A percentile compares a stretch with the other conserved stretches of the same genome.
Conservation (phyloP, 2,888 invertebrate species). For the Eutolmus rufibarbis region DNA sequence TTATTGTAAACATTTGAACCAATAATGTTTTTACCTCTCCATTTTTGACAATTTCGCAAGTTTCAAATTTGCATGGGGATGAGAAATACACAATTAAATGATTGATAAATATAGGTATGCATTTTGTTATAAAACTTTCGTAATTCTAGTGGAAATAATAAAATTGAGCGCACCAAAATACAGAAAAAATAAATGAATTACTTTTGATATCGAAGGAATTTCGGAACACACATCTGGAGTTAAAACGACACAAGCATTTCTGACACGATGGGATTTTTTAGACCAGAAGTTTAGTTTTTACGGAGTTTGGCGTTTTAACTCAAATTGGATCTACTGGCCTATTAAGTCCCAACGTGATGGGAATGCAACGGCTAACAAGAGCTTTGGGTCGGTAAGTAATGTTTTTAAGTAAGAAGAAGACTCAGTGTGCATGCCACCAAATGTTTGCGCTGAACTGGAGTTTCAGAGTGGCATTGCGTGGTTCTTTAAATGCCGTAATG, state of each 20-base stretch:
- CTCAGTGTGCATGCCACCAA: not conserved
- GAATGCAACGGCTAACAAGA: slow-evolving; percentile 50
- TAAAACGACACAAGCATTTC: not conserved
- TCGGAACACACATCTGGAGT: not conserved
- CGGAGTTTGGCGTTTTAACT: slow-evolving; percentile 7
- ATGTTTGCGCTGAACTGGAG: slow-evolving; percentile 56
- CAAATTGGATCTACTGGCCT: slow-evolving; percentile 60
- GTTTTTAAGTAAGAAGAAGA: not conserved
- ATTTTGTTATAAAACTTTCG: no score
- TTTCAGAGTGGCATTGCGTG: slow-evolving; percentile 56
- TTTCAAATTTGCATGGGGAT: no score
- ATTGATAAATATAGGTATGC: no score
- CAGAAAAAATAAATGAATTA: no score
- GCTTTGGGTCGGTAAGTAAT: not conserved
- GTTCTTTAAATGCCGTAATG: slow-evolving; percentile 52
- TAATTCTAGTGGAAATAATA: no score
- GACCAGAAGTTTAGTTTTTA: slow-evolving; percentile 60
- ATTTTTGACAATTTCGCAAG: no score
- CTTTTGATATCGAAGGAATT: no score
- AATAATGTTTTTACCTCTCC: no score
- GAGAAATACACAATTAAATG: no score
- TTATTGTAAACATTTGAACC: no score
- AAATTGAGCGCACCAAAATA: no score
- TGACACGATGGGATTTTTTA: slow-evolving; percentile 61
- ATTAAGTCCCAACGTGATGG: slow-evolving; percentile 64